Conservation (phyloP, 2,888 invertebrate species). For the Piscicola geometra region DNA sequence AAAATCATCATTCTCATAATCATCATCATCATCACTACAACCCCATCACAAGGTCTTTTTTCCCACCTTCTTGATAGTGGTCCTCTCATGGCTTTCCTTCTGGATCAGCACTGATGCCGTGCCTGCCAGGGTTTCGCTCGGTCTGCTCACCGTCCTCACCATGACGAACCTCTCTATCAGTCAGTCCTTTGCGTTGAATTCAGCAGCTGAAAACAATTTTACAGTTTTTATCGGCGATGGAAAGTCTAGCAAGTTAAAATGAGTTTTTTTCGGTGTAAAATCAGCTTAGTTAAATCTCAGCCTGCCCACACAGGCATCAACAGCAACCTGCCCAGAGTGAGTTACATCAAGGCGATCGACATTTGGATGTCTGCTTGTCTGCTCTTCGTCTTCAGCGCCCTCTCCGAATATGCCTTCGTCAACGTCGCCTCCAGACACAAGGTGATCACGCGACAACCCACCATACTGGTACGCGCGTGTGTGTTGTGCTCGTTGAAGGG, state of each 20-base stretch:
- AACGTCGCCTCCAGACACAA: conserved; percentile 45
- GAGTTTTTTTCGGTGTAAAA: no score
- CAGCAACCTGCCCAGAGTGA: conserved; percentile 80
- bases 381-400: conserved; percentile 46
- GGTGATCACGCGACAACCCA: conserved; percentile 27
- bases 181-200: not conserved
- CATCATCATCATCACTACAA: no score
- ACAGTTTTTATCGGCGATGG: no score
- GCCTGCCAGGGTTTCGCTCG: conserved; percentile 80
- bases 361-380: conserved; percentile 47
- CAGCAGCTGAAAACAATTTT: no score
- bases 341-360: conserved; percentile 82
- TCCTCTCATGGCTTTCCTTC: conserved; percentile 52
- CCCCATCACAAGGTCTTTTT: conserved; percentile 34
- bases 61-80: conserved; percentile 62
- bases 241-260: no score
- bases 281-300: no score
- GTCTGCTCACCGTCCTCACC: conserved; percentile 60
- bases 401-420: conserved; percentile 46
- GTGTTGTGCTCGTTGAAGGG: not conserved
- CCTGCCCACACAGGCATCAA: conserved; percentile 63
- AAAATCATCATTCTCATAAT: no score
- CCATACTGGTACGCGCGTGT: conserved; percentile 18
- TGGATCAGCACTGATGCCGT: conserved; percentile 63
- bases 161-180: conserved; percentile 79